These are phyloP conservation scores for Diaphora mendica DNA, from an alignment of 2,888 invertebrate genomes.

Conservation along the genomic window DNA sequence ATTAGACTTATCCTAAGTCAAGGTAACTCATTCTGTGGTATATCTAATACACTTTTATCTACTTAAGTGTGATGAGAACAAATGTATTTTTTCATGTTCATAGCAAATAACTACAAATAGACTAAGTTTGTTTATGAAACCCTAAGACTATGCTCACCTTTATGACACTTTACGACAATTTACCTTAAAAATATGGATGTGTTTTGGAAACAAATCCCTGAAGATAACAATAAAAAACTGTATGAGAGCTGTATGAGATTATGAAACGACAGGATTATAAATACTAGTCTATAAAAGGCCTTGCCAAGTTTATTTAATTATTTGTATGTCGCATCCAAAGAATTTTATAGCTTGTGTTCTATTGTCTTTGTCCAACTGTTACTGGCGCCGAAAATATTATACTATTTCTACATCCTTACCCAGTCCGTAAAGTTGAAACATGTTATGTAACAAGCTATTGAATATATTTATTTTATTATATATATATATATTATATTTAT, in stretches of 20 bases:
- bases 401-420: not conserved
- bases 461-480: too few relatives aligned
- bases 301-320: slow-evolving; percentile 37
- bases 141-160: slow-evolving; percentile 9
- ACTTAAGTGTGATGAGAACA: not conserved
- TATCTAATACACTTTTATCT: not conserved
- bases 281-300: slow-evolving; percentile 18
- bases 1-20: not conserved
- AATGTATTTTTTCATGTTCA: not conserved
- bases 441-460: not conserved
- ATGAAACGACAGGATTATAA: slow-evolving; percentile 22
- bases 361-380: slow-evolving; percentile 39
- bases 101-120: not conserved
- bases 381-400: slow-evolving; percentile 31
- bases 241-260: slow-evolving; percentile 11
- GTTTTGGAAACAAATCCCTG: slow-evolving; percentile 6
- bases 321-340: slow-evolving; percentile 30
- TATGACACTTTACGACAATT: slow-evolving; percentile 10
- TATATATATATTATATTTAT: not conserved
- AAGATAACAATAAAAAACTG: slow-evolving; percentile 17
- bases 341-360: slow-evolving; percentile 39
- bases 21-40: not conserved
- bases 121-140: slow-evolving; percentile 6
- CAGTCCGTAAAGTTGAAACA: slow-evolving; percentile 4
- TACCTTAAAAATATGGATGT: not conserved